Evolutionary conservation across 2,888 invertebrate genomes (phyloP), one percentile per base, ranked within the genome.

Genomic region (Apamea monoglypha): DNA sequence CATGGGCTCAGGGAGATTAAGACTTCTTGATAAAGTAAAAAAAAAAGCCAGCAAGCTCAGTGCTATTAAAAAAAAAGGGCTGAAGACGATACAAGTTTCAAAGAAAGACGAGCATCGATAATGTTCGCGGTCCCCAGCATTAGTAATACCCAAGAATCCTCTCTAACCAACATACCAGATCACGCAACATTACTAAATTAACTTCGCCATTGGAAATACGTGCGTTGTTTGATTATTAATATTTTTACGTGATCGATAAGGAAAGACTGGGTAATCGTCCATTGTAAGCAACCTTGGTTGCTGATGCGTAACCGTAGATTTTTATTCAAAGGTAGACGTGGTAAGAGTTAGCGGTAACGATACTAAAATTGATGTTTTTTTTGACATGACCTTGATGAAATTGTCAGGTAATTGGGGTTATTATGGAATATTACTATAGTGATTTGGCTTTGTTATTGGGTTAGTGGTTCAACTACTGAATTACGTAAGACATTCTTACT

Each of bases 161-260:
- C 56, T 44, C 56, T 68, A 44, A 14, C 56, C 64, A 36, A 40
- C 61, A 36, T 56, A 50, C 36, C 10, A 82, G 82, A 81, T 75
- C 85, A 84, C 80, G 78, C 71, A 80, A 64, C 32, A 67, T 79
- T 74, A 79, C 75, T 63, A 40, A 83, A 88, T 80, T 75, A 74
- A 59, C 71, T 80, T 67, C 59, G 76, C 74, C 75, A 81, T 83
- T 88, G 85, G 47, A 8, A 72, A 74, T 82, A 86, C 81, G 80
- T 85, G 83, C 25, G 61, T 63, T 71, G 68, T 78, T 50, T 67
- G 47, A 80, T 79, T 87, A 85, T 76, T 81, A 77, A 83, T 84
- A 88, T 84, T 76, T 78, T 78, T 70, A 83, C 81, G 78, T 82
- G 84, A 81, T 79, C 77, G 87, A 82, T 79, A 79, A 68, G 80